Evolutionary conservation across 1,140 invertebrate genomes (phyloP).

Genomic region (Riptortus pedestris): DNA sequence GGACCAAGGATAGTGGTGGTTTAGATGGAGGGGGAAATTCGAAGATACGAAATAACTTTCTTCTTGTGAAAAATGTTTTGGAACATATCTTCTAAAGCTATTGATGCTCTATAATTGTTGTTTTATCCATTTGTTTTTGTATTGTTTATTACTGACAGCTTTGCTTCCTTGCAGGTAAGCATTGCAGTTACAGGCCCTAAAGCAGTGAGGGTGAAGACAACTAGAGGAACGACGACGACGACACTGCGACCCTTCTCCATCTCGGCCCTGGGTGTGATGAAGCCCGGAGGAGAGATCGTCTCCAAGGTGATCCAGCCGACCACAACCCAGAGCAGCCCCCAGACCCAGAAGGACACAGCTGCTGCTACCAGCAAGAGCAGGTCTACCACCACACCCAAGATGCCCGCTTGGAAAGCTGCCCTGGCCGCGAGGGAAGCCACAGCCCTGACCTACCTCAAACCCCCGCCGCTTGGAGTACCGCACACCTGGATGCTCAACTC

Average conservation of each 20-base stretch:
- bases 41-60: too few relatives aligned
- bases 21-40: too few relatives aligned
- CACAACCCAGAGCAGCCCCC: neutral
- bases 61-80: too few relatives aligned
- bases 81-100: too few relatives aligned
- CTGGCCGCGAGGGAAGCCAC: neutral
- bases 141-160: too few relatives aligned
- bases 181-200: neutral
- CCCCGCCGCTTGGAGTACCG: neutral
- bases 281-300: neutral
- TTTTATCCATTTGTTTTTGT: too few relatives aligned
- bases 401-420: neutral
- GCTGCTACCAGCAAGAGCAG: neutral
- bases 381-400: neutral
- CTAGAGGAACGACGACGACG: neutral
- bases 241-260: neutral
- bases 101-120: too few relatives aligned
- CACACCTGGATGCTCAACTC: neutral
- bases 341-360: neutral
- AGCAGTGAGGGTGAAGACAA: neutral
- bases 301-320: neutral
- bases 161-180: slow-evolving; percentile 2
- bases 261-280: neutral
- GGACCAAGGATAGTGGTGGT: too few relatives aligned
- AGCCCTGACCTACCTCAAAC: neutral